These are phyloP conservation scores for Tuberolachnus salignus DNA, from an alignment of 2,888 invertebrate species.

Conservation along the genomic window DNA sequence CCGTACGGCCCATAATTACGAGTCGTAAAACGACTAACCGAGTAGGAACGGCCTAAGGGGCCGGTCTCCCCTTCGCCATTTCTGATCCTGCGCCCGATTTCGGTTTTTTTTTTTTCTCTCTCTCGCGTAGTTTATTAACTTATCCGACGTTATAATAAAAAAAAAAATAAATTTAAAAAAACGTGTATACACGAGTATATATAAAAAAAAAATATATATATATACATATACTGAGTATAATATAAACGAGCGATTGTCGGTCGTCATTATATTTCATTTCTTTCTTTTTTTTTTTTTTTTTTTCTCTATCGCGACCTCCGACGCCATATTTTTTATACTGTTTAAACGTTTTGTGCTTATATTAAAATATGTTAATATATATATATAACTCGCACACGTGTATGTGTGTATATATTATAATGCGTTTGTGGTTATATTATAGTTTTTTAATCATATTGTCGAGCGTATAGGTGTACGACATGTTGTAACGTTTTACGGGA, in stretches of 20 bases:
- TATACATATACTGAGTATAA: too few relatives aligned
- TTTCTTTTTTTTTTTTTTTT: too few relatives aligned
- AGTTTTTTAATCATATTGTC: too few relatives aligned
- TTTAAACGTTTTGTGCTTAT: not conserved
- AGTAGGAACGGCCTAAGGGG: not conserved
- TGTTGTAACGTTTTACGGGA: too few relatives aligned
- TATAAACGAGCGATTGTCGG: not conserved
- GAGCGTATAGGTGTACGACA: too few relatives aligned
- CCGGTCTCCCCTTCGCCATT: constrained; percentile 12
- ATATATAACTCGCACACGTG: too few relatives aligned
- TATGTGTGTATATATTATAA: too few relatives aligned
- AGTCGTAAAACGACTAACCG: constrained; percentile 39
- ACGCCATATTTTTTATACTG: constrained; percentile 16
- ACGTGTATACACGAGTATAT: not conserved
- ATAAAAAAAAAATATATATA: too few relatives aligned
- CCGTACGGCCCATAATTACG: constrained; percentile 29
- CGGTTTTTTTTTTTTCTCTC: not conserved
- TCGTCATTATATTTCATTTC: too few relatives aligned
- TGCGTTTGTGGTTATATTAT: too few relatives aligned
- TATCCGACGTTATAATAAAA: not conserved
- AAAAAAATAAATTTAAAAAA: not conserved
- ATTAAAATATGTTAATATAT: too few relatives aligned
- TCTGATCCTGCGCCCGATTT: constrained; percentile 21
- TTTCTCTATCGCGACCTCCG: not conserved
- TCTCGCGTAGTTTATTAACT: not conserved